These are phyloP conservation scores for Pseudococcus viburni DNA, from an alignment of 2,888 invertebrate genomes.

Conservation along the genomic window DNA sequence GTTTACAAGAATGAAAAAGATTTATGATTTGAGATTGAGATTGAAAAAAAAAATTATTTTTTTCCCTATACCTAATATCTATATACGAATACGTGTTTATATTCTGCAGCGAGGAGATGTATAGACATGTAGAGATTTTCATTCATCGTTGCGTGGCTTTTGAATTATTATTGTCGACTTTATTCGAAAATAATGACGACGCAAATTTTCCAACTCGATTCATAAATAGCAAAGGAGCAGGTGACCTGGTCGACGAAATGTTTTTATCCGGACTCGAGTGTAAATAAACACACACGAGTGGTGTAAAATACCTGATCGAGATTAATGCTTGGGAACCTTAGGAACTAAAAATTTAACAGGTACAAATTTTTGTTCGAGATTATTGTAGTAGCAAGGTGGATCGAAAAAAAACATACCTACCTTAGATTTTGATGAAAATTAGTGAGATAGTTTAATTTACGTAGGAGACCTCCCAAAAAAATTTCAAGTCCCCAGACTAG, in stretches of 20 bases:
- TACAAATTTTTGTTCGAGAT: background rate
- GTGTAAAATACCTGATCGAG: constrained; percentile 6
- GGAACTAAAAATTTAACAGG: background rate
- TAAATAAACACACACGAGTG: constrained; percentile 18
- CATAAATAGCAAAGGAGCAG: constrained; percentile 31
- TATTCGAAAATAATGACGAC: constrained; percentile 56
- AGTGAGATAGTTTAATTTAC: too few species aligned
- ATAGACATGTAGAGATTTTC: background rate
- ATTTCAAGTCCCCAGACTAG: too few species aligned
- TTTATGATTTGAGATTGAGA: constrained; percentile 6
- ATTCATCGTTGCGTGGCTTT: constrained; percentile 7
- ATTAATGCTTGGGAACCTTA: background rate
- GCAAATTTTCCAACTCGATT: constrained; percentile 57
- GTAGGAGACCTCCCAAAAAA: too few species aligned
- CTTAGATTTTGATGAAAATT: too few species aligned
- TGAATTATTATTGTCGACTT: constrained; percentile 33
- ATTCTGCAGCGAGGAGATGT: background rate
- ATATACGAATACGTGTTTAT: background rate
- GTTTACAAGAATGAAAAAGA: constrained; percentile 24
- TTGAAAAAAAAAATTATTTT: constrained; percentile 42
- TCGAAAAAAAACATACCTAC: too few species aligned
- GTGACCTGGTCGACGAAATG: constrained; percentile 19
- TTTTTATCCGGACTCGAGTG: background rate
- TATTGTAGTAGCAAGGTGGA: too few species aligned
- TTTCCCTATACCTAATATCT: background rate